Evolutionary conservation across 2,797 vertebrate species (phyloP), one percentile per base, ranked within the genome.

Genomic region (Halcyon smyrnensis): DNA sequence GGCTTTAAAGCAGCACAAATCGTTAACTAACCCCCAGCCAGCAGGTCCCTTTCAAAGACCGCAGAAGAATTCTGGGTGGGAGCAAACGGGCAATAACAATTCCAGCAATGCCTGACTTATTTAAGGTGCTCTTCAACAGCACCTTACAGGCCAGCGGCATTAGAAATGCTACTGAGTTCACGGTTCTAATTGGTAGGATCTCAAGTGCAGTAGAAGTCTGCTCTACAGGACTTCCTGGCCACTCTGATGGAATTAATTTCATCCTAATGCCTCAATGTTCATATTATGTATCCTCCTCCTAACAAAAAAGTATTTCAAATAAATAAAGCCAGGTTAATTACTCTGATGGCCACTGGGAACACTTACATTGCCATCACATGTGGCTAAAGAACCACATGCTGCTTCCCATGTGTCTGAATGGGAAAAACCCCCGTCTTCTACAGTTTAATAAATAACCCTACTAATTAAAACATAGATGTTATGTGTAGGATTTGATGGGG

Each of bases 281-380:
- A 9, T 62, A 32, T 79, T 65, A 75, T 3, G 11, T 18, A 82
- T 54, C 32, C 39, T 86, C 43, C 68, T 84, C 12, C 59, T 64
- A 45, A 19, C 82, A 73, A 79, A 70, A 95, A 51, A 94, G 50
- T 45, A 71, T 79, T 92, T 90, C 32, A 68, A 94, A 59, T 95
- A 97, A 95, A 89, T 96, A 97, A 96, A 82, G 69, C 64, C 80
- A 62, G 79, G 80, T 95, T 97, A 96, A 97, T 97, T 96, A 95
- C 75, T 87, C 46, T 25, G 14, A 53, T 84, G 76, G 76, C 79
- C 60, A 53, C 63, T 20, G 30, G 60, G 89, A 94, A 80, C 82
- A 65, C 69, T 84, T 54, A 62, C 6, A 81, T 51, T 69, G 71
- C 46, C 92, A 69, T 59, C 65, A 34, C 77, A 83, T 19, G 39